Evolutionary conservation across 2,888 invertebrate genomes (phyloP).

Genomic region (Macaria notata): DNA sequence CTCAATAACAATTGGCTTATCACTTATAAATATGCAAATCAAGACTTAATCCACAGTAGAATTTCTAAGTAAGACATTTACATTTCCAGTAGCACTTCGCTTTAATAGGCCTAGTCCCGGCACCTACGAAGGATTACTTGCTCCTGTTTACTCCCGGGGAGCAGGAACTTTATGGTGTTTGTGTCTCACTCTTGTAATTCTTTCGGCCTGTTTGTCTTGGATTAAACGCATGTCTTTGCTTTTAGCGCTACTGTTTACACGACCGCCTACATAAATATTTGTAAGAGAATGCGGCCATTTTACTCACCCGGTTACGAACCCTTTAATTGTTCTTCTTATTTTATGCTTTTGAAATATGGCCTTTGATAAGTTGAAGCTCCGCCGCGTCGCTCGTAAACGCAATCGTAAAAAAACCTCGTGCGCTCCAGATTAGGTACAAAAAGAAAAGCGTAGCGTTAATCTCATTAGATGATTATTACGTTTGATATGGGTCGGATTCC

Average conservation of each 20-base stretch:
- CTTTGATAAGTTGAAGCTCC: slow-evolving; percentile 61
- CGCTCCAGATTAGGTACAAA: slow-evolving; percentile 53
- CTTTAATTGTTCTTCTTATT: slow-evolving; percentile 74
- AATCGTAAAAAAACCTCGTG: slow-evolving; percentile 49
- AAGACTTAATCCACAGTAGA: slow-evolving; percentile 57
- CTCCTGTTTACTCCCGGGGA: slow-evolving; percentile 63
- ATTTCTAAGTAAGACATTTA: slow-evolving; percentile 66
- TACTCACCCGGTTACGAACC: slow-evolving; percentile 66
- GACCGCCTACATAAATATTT: slow-evolving; percentile 72
- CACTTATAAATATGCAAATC: slow-evolving; percentile 62
- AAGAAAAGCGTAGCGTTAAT: slow-evolving; percentile 50
- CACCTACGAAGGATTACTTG: slow-evolving; percentile 68
- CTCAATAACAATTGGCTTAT: slow-evolving; percentile 42
- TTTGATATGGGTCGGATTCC: slow-evolving; percentile 56
- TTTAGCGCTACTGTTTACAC: slow-evolving; percentile 77
- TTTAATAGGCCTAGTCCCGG: slow-evolving; percentile 60
- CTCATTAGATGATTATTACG: slow-evolving; percentile 56
- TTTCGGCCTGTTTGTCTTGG: slow-evolving; percentile 76
- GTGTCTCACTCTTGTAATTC: slow-evolving; percentile 72
- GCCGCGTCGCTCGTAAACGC: slow-evolving; percentile 61
- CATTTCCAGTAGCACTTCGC: slow-evolving; percentile 62
- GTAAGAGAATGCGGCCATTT: slow-evolving; percentile 66
- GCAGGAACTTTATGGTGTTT: slow-evolving; percentile 62
- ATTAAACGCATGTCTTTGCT: slow-evolving; percentile 78
- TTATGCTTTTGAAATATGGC: slow-evolving; percentile 66